Conservation (phyloP, 2,797 vertebrate genomes). For the Babyrousa celebensis region DNA sequence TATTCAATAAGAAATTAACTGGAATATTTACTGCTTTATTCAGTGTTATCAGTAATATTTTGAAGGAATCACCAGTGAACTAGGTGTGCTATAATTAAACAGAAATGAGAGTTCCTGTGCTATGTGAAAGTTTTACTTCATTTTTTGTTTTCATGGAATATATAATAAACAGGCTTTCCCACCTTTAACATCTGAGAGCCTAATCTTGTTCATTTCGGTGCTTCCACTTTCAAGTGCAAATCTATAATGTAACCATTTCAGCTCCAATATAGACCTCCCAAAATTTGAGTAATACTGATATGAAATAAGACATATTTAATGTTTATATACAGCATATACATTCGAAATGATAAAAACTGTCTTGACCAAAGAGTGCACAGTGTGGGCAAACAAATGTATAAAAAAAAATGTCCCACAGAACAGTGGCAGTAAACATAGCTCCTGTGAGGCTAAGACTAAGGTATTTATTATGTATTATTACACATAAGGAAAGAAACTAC, state of each 20-base stretch:
- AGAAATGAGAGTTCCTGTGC: constrained; percentile 39
- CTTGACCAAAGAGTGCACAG: not conserved
- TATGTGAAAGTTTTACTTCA: constrained; percentile 5
- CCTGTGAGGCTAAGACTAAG: not conserved
- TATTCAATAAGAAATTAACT: constrained; percentile 40
- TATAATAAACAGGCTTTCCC: constrained; percentile 16
- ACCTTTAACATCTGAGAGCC: not conserved
- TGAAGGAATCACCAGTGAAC: constrained; percentile 18
- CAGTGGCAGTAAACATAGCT: not conserved
- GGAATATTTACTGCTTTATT: constrained; percentile 31
- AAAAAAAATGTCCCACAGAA: constrained; percentile 18
- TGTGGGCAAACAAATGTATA: not conserved
- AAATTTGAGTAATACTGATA: not conserved
- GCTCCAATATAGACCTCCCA: not conserved
- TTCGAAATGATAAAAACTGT: constrained; percentile 53
- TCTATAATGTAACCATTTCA: constrained; percentile 6
- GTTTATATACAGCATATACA: constrained; percentile 16
- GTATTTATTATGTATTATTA: not conserved
- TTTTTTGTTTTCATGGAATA: constrained; percentile 20
- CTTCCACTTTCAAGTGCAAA: constrained; percentile 50
- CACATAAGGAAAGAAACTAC: constrained; percentile 42
- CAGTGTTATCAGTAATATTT: constrained; percentile 9
- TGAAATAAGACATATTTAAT: constrained; percentile 61
- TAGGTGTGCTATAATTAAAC: not conserved
- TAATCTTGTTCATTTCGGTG: not conserved